Percentiles rank a stretch among this genome's conserved stretches.
phyloP scores from a whole-genome alignment of 2,113 vertebrate genomes.

The Poeciliopsis prolifica region DNA sequence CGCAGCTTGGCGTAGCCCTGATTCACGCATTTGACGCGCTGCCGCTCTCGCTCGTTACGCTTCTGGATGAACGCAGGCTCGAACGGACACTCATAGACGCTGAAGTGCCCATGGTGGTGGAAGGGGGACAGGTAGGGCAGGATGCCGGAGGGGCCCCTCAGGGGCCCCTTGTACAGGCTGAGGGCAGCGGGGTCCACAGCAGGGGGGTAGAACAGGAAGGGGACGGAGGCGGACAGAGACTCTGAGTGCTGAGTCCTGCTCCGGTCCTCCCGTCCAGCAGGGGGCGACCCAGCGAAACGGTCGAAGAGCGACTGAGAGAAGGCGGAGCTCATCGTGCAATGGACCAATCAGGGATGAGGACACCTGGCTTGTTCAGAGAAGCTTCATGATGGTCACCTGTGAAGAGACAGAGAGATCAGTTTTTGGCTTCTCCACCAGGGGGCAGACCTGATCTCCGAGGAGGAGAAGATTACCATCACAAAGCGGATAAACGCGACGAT shows the following conservation, averaged over 20 bases:
- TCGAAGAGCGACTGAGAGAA: conserved; percentile 71
- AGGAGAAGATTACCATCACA: background rate
- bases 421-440: background rate
- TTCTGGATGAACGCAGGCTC: conserved; percentile 88
- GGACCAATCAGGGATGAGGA: conserved; percentile 2
- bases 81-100: conserved; percentile 81
- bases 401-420: background rate
- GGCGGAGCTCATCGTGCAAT: conserved; percentile 56
- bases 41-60: conserved; percentile 86
- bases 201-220: conserved; percentile 77
- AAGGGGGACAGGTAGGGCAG: conserved; percentile 80
- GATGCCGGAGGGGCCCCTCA: conserved; percentile 53
- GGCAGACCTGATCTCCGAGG: background rate
- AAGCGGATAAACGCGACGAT: background rate
- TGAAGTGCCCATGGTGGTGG: conserved; percentile 77
- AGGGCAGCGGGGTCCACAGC: conserved; percentile 50
- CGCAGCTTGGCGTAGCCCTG: conserved; percentile 85
- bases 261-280: conserved; percentile 63
- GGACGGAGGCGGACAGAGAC: conserved; percentile 58
- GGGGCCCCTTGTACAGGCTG: conserved; percentile 70
- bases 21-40: conserved; percentile 86
- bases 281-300: conserved; percentile 58
- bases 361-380: background rate
- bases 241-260: conserved; percentile 42
- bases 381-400: conserved; percentile 2